A percentile compares a stretch with the other conserved stretches of the same genome.
Evolutionary conservation across 2,888 invertebrate genomes (phyloP).

Genomic region (Oligia latruncula): DNA sequence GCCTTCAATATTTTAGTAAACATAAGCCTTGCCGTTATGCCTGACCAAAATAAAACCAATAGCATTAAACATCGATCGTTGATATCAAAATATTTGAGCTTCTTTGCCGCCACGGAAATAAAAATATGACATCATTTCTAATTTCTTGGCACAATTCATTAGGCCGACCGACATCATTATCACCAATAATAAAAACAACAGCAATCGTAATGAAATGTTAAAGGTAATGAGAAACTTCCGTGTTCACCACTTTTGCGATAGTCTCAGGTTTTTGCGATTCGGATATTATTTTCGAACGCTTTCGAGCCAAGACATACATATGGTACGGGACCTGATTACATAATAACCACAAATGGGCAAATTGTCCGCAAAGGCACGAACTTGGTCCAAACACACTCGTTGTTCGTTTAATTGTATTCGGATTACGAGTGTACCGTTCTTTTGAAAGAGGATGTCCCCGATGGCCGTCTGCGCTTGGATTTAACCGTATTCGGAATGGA

Average conservation of each 20-base stretch:
- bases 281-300: constrained; percentile 47
- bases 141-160: constrained; percentile 45
- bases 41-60: constrained; percentile 27
- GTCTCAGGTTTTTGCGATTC: constrained; percentile 26
- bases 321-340: constrained; percentile 51
- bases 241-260: constrained; percentile 33
- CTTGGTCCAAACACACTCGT: constrained; percentile 28
- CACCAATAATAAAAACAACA: constrained; percentile 46
- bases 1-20: constrained; percentile 54
- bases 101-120: constrained; percentile 12
- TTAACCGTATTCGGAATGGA: constrained; percentile 30
- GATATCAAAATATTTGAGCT: constrained; percentile 37
- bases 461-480: constrained; percentile 10
- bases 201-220: constrained; percentile 38
- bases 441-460: constrained; percentile 25
- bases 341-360: constrained; percentile 51
- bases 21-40: constrained; percentile 34
- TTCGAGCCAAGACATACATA: constrained; percentile 49
- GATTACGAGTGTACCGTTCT: constrained; percentile 24
- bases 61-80: constrained; percentile 43
- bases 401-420: constrained; percentile 35
- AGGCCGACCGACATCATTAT: constrained; percentile 34
- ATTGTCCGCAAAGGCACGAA: constrained; percentile 27
- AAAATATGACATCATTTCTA: constrained; percentile 28
- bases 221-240: constrained; percentile 45